Percentiles rank a stretch among this genome's conserved stretches.
Evolutionary conservation across 1,140 invertebrate species (phyloP).

Genomic region (Brachionus plicatilis): DNA sequence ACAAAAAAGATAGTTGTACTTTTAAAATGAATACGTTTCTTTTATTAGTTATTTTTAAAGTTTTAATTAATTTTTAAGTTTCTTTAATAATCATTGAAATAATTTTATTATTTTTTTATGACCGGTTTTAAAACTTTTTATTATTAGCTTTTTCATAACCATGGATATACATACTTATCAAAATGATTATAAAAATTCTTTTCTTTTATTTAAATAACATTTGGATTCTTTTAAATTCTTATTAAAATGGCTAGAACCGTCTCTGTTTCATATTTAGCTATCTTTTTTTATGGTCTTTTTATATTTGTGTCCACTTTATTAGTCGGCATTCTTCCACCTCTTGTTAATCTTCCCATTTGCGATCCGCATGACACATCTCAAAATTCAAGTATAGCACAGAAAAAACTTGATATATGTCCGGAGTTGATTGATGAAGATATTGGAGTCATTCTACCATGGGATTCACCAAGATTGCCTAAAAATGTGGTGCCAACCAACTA

Average conservation of each 20-base stretch:
- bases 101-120: no score
- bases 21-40: no score
- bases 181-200: background rate
- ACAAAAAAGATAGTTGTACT: no score
- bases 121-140: no score
- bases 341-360: conserved; percentile 5
- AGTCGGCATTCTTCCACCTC: background rate
- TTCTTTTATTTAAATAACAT: background rate
- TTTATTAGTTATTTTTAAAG: no score
- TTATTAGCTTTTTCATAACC: no score
- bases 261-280: background rate
- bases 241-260: background rate
- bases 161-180: background rate
- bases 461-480: background rate
- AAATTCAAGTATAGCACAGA: background rate
- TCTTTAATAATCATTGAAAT: no score
- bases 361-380: background rate
- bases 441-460: background rate
- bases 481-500: conserved; percentile 2
- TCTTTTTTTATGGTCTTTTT: background rate
- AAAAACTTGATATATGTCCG: conserved; percentile 4
- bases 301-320: background rate
- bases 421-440: background rate
- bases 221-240: background rate
- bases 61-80: no score